phyloP scores from a whole-genome alignment of 1,140 invertebrate genomes.

The Schmidtea mediterranea region DNA sequence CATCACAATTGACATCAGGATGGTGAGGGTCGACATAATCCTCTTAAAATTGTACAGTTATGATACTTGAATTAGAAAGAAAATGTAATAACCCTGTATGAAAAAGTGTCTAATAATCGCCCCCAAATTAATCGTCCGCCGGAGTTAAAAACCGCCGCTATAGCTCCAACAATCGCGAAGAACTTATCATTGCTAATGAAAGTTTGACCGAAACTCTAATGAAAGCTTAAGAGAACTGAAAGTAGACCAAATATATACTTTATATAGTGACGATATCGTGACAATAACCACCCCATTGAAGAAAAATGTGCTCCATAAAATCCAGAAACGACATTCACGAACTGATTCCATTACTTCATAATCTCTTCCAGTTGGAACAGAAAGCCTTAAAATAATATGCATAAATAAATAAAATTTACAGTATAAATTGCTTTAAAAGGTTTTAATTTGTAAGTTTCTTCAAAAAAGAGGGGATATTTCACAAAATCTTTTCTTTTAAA shows the following conservation, averaged over 20 bases:
- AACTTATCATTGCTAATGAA: slow-evolving; percentile 29
- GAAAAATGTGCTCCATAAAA: slow-evolving; percentile 23
- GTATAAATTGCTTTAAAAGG: no score
- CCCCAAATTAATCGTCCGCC: slow-evolving; percentile 29
- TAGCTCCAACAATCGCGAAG: slow-evolving; percentile 26
- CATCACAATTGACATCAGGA: slow-evolving; percentile 8
- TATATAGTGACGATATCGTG: slow-evolving; percentile 27
- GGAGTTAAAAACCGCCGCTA: slow-evolving; percentile 30
- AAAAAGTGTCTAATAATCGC: slow-evolving; percentile 20
- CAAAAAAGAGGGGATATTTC: no score
- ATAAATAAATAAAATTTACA: no score
- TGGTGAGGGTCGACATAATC: slow-evolving; percentile 6
- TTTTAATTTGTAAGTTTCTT: no score
- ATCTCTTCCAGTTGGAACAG: not conserved
- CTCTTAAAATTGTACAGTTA: not conserved
- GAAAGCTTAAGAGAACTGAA: not conserved
- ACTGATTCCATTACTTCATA: slow-evolving; percentile 10
- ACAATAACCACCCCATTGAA: slow-evolving; percentile 23
- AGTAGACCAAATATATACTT: slow-evolving; percentile 13
- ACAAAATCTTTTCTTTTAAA: no score
- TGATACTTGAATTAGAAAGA: not conserved
- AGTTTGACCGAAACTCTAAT: slow-evolving; percentile 27
- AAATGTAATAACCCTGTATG: slow-evolving; percentile 18
- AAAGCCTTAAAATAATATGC: no score
- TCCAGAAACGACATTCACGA: slow-evolving; percentile 14